A percentile compares a stretch with the other conserved stretches of the same genome.
phyloP scores from a whole-genome alignment of 2,888 invertebrate genomes.

The Prenolepis imparis region DNA sequence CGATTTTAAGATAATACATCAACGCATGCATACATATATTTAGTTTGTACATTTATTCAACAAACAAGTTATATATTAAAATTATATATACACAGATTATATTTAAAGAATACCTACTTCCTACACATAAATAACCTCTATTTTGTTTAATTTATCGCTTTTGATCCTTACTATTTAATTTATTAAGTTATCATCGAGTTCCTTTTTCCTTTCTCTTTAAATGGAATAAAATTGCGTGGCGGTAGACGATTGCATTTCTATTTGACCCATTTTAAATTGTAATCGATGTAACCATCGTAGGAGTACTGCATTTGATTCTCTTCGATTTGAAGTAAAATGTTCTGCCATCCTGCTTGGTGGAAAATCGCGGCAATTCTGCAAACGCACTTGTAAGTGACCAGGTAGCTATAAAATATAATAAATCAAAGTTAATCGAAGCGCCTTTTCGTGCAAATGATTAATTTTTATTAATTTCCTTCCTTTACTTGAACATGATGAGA shows the following conservation, averaged over 20 bases:
- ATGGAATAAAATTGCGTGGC: constrained; percentile 96
- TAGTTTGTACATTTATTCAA: not conserved
- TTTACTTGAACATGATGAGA: constrained; percentile 94
- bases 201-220: constrained; percentile 82
- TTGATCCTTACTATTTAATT: not conserved
- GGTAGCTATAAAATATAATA: constrained; percentile 89
- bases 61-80: not conserved
- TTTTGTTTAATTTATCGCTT: not conserved
- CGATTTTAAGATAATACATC: too few species aligned
- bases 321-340: constrained; percentile 85
- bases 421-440: constrained; percentile 23
- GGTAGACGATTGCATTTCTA: constrained; percentile 96
- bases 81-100: not conserved
- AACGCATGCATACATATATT: too few species aligned
- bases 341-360: constrained; percentile 88
- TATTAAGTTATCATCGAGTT: not conserved
- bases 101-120: not conserved
- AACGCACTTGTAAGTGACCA: constrained; percentile 94
- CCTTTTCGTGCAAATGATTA: not conserved
- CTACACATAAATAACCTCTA: not conserved
- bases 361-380: constrained; percentile 96
- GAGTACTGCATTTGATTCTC: constrained; percentile 88
- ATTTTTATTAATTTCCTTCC: constrained; percentile 47
- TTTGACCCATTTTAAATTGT: constrained; percentile 99
- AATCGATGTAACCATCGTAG: constrained; percentile 96